phyloP scores from a whole-genome alignment of 2,113 vertebrate genomes.

The Edolisoma coerulescens region DNA sequence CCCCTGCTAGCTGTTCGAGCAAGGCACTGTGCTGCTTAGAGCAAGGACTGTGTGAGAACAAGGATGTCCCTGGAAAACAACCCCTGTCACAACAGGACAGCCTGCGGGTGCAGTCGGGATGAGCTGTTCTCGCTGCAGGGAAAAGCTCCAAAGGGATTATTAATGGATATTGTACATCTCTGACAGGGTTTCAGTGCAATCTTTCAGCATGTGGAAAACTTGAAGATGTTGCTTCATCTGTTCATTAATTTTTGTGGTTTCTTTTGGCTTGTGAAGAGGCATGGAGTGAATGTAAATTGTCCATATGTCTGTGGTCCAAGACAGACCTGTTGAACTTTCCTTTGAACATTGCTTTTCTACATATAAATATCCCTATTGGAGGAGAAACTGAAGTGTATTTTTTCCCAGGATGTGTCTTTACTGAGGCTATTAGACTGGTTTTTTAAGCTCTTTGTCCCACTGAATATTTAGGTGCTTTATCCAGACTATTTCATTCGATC shows the following conservation, averaged over 20 bases:
- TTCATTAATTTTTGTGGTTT: neutral
- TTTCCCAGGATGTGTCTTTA: neutral
- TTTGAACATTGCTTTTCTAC: neutral
- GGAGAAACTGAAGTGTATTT: neutral
- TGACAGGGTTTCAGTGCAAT: neutral
- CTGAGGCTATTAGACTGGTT: neutral
- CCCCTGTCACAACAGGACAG: neutral
- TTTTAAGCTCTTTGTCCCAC: neutral
- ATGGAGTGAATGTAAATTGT: neutral
- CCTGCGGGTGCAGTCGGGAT: accelerated
- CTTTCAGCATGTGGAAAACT: neutral
- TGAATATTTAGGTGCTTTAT: neutral
- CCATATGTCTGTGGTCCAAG: neutral
- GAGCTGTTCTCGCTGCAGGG: neutral
- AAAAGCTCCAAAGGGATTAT: neutral
- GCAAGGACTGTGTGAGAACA: neutral
- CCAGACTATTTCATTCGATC: neutral
- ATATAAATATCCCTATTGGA: neutral
- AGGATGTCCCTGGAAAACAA: neutral
- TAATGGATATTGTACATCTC: neutral
- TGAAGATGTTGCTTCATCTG: neutral
- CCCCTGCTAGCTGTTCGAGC: neutral
- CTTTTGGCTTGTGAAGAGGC: neutral
- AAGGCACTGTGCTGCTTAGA: neutral
- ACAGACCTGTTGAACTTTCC: neutral